These are phyloP conservation scores for Choristoneura fumiferana DNA, from an alignment of 1,140 invertebrate species.

Conservation along the genomic window DNA sequence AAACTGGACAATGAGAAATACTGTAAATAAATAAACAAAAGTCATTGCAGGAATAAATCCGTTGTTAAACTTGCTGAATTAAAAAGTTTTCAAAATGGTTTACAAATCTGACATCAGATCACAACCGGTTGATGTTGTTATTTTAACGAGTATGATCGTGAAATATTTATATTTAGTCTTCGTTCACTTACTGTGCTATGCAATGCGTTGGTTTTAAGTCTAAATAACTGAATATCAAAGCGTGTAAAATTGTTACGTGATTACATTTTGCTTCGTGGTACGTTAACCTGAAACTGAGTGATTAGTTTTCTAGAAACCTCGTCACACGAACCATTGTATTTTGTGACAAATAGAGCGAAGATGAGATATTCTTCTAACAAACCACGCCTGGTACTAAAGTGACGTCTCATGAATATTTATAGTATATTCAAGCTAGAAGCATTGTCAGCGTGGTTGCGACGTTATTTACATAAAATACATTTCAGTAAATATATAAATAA, in stretches of 20 bases:
- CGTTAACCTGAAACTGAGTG: background rate
- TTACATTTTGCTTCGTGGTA: background rate
- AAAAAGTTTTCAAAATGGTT: no score
- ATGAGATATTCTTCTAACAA: slow-evolving; percentile 16
- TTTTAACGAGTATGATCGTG: background rate
- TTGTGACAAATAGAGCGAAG: slow-evolving; percentile 8
- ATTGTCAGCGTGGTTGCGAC: slow-evolving; percentile 7
- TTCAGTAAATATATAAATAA: background rate
- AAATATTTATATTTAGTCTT: slow-evolving; percentile 3
- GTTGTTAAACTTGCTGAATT: no score
- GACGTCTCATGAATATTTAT: slow-evolving; percentile 15
- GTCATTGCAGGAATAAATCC: no score
- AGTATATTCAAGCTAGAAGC: background rate
- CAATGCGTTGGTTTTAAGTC: background rate
- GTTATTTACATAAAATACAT: slow-evolving; percentile 6
- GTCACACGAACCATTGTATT: slow-evolving; percentile 2
- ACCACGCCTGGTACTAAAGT: slow-evolving; percentile 6
- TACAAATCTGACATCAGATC: background rate
- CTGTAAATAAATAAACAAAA: no score
- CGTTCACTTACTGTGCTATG: background rate
- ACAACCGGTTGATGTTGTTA: background rate
- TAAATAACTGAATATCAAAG: slow-evolving; percentile 7
- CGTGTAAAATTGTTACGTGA: background rate
- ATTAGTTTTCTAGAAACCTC: background rate
- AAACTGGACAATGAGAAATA: no score